These are phyloP conservation scores for Troides oblongomaculatus DNA, from an alignment of 2,888 invertebrate species.

Conservation along the genomic window DNA sequence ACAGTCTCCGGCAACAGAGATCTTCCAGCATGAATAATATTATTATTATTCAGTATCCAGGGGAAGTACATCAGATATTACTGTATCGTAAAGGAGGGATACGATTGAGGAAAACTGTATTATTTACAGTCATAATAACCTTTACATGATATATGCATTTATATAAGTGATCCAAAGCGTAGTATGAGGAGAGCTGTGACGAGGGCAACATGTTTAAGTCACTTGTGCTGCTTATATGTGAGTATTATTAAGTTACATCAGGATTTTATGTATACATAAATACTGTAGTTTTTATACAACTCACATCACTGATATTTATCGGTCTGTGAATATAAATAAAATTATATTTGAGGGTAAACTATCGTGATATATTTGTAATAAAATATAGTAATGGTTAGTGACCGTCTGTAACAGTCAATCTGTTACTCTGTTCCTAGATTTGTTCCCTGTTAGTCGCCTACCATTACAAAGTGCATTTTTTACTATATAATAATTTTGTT, in stretches of 20 bases:
- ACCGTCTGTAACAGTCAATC: too few species aligned
- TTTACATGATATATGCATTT: not conserved
- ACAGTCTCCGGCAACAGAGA: too few species aligned
- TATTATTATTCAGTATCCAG: not conserved
- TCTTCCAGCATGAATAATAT: not conserved
- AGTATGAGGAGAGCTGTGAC: conserved; percentile 5
- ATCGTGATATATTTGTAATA: too few species aligned
- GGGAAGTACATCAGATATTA: not conserved
- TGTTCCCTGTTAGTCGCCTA: too few species aligned
- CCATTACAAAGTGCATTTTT: too few species aligned
- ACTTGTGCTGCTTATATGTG: conserved; percentile 9
- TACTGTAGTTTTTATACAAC: not conserved
- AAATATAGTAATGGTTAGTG: too few species aligned
- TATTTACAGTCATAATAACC: not conserved
- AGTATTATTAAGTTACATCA: conserved; percentile 10
- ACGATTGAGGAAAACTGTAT: conserved; percentile 2
- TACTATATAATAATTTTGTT: too few species aligned
- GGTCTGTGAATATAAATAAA: too few species aligned
- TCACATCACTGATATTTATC: not conserved
- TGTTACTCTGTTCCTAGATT: too few species aligned
- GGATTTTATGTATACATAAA: not conserved
- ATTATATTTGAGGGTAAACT: too few species aligned
- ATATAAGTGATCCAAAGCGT: not conserved
- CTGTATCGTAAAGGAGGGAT: not conserved
- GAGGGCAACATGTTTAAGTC: conserved; percentile 12